Evolutionary conservation across 2,113 vertebrate genomes (phyloP), one percentile per base, ranked within the genome.

Genomic region (Sylvilagus bachmani): DNA sequence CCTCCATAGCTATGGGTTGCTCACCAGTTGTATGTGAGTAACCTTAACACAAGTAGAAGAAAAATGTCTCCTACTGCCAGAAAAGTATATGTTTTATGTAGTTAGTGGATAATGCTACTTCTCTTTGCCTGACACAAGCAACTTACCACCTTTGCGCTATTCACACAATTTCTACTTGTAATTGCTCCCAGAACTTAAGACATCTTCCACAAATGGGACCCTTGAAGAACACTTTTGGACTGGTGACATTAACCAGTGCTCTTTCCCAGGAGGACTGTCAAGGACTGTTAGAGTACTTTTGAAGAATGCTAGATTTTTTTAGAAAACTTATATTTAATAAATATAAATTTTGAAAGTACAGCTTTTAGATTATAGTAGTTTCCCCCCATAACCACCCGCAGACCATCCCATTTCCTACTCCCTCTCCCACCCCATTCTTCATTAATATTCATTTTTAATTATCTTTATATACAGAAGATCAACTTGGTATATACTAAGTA

Each of bases 21-120:
- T 79, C 64, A 33, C 73, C 36, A 71, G 10, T 49, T 53, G 24
- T 33, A 38, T 53, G 36, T 31, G 17, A 38, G 87, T 90, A 84
- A 64, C n/a, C 74, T 58, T 87, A 44, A 80, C 19, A 86, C 70
- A 95, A 92, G 78, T n/a, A 10, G 31, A 92, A 93, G 67, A 86
- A 16, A 49, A 79, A 77, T 82, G 66, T 14, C 82, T 64, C 73
- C 53, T 88, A 78, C 64, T 74, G 64, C 74, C 24, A 21, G 61
- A 55, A 69, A 69, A 61, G 58, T 55, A 33, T 31, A 2, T 77
- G 67, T 87, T 79, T 74, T 70, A 83, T 67, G 29, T 53, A 7
- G 36, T 86, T 79, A n/a, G 4, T 87, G 61, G 22, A 64, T 67
- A 66, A 13, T 77, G 44, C 61, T 55, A 66, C n/a, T 80, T 53